phyloP scores from a whole-genome alignment of 2,888 invertebrate genomes.

The Tetrapedia diversipes region DNA sequence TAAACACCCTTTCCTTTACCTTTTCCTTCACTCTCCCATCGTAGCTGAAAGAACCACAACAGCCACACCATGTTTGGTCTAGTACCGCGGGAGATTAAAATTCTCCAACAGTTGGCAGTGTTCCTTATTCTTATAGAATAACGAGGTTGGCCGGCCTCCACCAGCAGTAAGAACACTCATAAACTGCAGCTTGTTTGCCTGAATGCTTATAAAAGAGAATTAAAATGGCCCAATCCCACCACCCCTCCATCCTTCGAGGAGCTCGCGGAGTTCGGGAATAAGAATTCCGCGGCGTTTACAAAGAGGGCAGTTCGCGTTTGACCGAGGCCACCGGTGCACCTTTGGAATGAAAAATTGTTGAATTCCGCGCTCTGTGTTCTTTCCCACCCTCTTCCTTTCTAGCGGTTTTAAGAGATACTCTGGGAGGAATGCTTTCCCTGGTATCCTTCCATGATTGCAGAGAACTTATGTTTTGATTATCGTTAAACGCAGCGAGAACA shows the following conservation, averaged over 20 bases:
- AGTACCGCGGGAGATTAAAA: conserved; percentile 33
- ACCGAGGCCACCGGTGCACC: conserved; percentile 37
- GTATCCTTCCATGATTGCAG: background rate
- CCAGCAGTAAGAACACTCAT: conserved; percentile 59
- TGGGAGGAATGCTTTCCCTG: conserved; percentile 14
- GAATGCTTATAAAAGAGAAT: conserved; percentile 66
- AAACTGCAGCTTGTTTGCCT: conserved; percentile 65
- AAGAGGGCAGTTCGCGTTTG: conserved; percentile 47
- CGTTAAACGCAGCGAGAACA: background rate
- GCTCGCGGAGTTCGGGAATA: conserved; percentile 59
- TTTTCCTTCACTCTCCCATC: no score
- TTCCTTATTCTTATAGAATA: conserved; percentile 49
- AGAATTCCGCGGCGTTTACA: conserved; percentile 63
- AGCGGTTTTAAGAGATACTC: conserved; percentile 30
- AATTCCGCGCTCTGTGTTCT: conserved; percentile 19
- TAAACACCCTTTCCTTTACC: no score
- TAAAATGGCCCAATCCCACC: no score
- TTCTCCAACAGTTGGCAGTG: conserved; percentile 29
- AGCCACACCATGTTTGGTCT: background rate
- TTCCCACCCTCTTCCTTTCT: background rate
- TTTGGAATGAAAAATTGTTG: conserved; percentile 52
- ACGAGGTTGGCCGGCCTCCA: conserved; percentile 45
- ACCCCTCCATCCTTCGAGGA: conserved; percentile 34
- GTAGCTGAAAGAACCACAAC: no score
- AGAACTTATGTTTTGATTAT: no score